These are phyloP conservation scores for Nephrotoma guestfalica DNA, from an alignment of 2,888 invertebrate genomes.

Conservation along the genomic window DNA sequence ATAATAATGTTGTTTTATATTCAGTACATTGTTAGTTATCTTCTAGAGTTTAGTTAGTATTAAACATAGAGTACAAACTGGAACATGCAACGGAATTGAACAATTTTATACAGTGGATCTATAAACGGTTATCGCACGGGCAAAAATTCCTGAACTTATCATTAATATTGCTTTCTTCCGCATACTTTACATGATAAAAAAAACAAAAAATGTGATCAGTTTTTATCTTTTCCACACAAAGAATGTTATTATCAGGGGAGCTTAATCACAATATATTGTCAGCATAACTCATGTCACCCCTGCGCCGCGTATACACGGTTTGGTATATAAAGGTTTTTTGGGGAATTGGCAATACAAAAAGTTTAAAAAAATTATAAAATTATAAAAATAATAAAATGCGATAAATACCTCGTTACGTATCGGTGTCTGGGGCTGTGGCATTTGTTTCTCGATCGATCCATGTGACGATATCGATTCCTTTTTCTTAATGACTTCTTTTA, in stretches of 20 bases:
- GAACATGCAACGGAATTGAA: too few relatives aligned
- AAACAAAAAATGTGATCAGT: too few relatives aligned
- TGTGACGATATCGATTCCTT: constrained; percentile 20
- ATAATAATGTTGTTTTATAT: background rate
- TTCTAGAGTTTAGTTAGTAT: too few relatives aligned
- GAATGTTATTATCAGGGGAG: background rate
- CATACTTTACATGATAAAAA: background rate
- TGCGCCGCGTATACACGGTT: too few relatives aligned
- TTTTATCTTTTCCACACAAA: background rate
- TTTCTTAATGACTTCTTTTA: constrained; percentile 19
- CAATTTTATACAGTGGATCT: background rate
- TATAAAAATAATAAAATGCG: background rate
- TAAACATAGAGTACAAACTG: too few relatives aligned
- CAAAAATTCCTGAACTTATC: background rate
- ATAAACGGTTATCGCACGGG: background rate
- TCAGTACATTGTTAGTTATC: background rate
- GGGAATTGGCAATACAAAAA: background rate
- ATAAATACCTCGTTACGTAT: constrained; percentile 23
- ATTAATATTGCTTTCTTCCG: background rate
- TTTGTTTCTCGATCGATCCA: constrained; percentile 19
- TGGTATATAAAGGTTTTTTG: background rate
- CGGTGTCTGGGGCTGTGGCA: constrained; percentile 20
- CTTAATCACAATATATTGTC: background rate
- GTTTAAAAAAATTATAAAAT: background rate
- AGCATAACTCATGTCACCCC: background rate